Evolutionary conservation across 2,888 invertebrate genomes (phyloP).

Genomic region (Spodoptera picta): DNA sequence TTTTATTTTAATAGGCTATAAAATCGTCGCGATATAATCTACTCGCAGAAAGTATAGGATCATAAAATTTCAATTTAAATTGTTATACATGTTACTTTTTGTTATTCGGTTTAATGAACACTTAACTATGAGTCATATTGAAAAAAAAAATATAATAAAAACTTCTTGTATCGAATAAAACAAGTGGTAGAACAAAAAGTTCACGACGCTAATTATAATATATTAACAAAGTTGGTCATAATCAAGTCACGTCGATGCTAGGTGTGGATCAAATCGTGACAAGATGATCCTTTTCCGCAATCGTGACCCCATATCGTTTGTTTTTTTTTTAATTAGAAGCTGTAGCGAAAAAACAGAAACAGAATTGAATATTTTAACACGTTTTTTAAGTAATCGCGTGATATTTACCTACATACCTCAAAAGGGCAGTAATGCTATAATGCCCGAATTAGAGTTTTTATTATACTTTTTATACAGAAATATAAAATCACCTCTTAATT

Average conservation of each 20-base stretch:
- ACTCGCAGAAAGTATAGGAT: slow-evolving; percentile 17
- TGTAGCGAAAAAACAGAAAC: slow-evolving; percentile 35
- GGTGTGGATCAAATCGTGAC: slow-evolving; percentile 70
- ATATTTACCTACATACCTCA: too few relatives aligned
- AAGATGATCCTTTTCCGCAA: slow-evolving; percentile 74
- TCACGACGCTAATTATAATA: slow-evolving; percentile 51
- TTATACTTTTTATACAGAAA: too few relatives aligned
- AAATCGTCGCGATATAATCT: slow-evolving; percentile 14
- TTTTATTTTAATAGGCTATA: slow-evolving; percentile 35
- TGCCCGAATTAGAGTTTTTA: too few relatives aligned
- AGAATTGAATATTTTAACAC: slow-evolving; percentile 3
- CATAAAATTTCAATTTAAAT: slow-evolving; percentile 39
- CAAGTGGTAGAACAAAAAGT: slow-evolving; percentile 50
- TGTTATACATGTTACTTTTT: slow-evolving; percentile 19
- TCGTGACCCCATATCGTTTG: slow-evolving; percentile 70
- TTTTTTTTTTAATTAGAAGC: slow-evolving; percentile 54
- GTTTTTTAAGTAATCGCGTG: too few relatives aligned
- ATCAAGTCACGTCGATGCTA: slow-evolving; percentile 65
- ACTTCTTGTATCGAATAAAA: slow-evolving; percentile 31
- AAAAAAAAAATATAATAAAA: slow-evolving; percentile 19
- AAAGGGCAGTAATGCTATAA: too few relatives aligned
- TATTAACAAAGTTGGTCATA: slow-evolving; percentile 49
- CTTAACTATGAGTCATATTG: not conserved
- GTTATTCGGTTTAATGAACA: slow-evolving; percentile 10
- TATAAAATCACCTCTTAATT: too few relatives aligned